Evolutionary conservation across 2,797 vertebrate genomes (phyloP).

Genomic region (Hylomyscus alleni): DNA sequence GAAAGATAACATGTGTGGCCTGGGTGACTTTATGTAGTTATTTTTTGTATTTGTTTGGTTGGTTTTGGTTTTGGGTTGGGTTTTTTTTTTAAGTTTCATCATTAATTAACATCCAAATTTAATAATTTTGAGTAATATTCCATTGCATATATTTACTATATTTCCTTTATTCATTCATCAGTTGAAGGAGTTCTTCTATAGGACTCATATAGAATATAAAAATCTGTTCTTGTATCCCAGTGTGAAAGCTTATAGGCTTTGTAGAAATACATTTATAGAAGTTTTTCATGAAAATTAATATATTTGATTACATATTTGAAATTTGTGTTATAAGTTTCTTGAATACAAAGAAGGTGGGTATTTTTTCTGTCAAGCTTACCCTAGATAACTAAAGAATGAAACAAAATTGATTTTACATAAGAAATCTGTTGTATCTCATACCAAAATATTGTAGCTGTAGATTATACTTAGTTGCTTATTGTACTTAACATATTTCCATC

Average conservation of each 20-base stretch:
- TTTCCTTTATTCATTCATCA: background rate
- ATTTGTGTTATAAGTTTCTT: conserved; percentile 7
- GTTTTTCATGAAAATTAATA: conserved; percentile 37
- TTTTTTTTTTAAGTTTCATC: background rate
- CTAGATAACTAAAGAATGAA: background rate
- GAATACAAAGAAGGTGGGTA: background rate
- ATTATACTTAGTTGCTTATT: background rate
- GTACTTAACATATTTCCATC: background rate
- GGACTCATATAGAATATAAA: background rate
- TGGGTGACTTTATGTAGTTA: background rate
- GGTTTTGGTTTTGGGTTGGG: no score
- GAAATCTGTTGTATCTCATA: background rate
- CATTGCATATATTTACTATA: background rate
- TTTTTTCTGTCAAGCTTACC: background rate
- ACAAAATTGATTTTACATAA: background rate
- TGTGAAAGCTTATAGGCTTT: background rate
- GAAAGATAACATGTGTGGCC: background rate
- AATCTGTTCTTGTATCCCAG: background rate
- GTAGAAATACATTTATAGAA: conserved; percentile 5
- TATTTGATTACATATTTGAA: background rate
- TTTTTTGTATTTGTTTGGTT: background rate
- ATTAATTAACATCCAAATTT: background rate
- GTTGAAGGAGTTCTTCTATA: background rate
- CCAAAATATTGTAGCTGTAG: background rate
- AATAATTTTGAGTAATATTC: background rate